A percentile compares a stretch with the other conserved stretches of the same genome.
Evolutionary conservation across 2,113 vertebrate species (phyloP).

Genomic region (Micronisus gabar): DNA sequence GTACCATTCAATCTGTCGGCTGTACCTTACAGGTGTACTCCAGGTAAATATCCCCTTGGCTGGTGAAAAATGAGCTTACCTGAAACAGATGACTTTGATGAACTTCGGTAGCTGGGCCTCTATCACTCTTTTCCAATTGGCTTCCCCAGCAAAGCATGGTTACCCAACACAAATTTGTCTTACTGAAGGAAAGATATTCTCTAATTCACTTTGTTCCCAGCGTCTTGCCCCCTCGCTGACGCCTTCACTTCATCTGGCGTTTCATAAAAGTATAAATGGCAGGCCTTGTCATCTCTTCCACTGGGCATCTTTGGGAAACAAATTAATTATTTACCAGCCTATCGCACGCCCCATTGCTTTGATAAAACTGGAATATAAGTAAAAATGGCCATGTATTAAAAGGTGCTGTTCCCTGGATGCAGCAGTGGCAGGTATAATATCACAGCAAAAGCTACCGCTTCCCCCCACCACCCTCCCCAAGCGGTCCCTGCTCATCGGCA

Average conservation of each 20-base stretch:
- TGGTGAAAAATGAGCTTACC: conserved; percentile 96
- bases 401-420: neutral
- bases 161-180: conserved; percentile 90
- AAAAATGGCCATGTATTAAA: conserved; percentile 33
- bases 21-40: conserved; percentile 91
- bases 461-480: accelerated
- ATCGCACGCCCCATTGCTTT: conserved; percentile 34
- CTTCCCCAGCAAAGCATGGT: conserved; percentile 84
- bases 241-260: conserved; percentile 53
- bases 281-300: conserved; percentile 13
- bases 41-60: conserved; percentile 92
- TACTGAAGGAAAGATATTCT: conserved; percentile 89
- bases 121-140: conserved; percentile 99
- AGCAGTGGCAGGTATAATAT: neutral
- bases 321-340: conserved; percentile 43
- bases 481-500: neutral
- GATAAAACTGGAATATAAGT: conserved; percentile 56
- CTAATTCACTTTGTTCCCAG: conserved; percentile 75
- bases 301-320: conserved; percentile 18
- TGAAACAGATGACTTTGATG: conserved; percentile 94
- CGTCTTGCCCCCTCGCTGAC: neutral
- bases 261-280: conserved; percentile 44
- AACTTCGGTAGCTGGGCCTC: conserved; percentile 84
- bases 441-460: neutral
- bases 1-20: conserved; percentile 93